Evolutionary conservation across 1,140 invertebrate species (phyloP).

Genomic region (Littorina saxatilis): DNA sequence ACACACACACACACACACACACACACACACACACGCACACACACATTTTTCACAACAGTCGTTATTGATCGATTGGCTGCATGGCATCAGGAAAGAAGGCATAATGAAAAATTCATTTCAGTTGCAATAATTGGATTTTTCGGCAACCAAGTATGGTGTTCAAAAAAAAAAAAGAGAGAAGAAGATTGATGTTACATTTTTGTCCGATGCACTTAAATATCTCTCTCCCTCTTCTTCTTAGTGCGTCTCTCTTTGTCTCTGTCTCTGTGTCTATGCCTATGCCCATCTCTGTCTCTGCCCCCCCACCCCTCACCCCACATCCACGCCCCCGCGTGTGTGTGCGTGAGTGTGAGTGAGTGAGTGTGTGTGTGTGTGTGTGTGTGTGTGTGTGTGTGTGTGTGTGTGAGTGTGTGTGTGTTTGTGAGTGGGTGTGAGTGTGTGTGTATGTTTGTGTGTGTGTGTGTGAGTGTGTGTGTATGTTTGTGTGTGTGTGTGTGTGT

Average conservation of each 20-base stretch:
- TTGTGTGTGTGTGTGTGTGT: no score
- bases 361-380: conserved; percentile 26
- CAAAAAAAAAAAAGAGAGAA: no score
- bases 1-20: background rate
- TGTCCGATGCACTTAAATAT: no score
- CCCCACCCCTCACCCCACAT: background rate
- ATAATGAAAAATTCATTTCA: no score
- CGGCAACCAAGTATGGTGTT: no score
- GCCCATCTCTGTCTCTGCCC: background rate
- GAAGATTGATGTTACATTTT: no score
- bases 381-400: conserved; percentile 27
- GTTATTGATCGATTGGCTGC: no score
- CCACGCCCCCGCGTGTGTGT: background rate
- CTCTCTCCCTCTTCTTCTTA: background rate
- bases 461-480: no score
- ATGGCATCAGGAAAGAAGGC: no score
- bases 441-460: no score
- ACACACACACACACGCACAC: background rate
- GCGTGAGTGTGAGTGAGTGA: background rate
- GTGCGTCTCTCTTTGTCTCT: background rate
- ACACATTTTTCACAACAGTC: background rate
- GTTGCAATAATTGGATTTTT: no score
- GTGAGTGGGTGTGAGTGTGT: no score
- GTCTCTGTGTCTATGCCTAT: background rate
- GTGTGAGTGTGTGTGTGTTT: conserved; percentile 14